These are phyloP conservation scores for Meteorus sp. DNA, from an alignment of 1,140 invertebrate genomes.

Conservation along the genomic window DNA sequence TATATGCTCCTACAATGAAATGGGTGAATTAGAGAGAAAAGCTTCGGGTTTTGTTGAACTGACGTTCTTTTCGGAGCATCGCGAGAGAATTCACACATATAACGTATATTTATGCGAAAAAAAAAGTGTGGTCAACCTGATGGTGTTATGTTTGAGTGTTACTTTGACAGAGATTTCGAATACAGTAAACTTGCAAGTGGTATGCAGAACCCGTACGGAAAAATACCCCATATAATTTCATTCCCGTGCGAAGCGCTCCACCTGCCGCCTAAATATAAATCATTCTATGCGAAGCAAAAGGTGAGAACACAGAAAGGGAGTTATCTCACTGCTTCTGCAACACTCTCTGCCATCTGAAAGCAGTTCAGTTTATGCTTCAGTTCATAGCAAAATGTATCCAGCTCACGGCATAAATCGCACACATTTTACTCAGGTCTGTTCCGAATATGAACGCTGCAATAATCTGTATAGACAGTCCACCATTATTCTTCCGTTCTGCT, in stretches of 20 bases:
- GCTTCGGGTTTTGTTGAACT: conserved; percentile 2
- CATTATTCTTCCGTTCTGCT: too few relatives aligned
- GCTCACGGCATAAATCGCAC: background rate
- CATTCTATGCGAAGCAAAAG: background rate
- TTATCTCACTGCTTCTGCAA: conserved; percentile 5
- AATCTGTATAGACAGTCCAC: too few relatives aligned
- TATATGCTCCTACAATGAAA: background rate
- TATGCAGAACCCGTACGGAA: background rate
- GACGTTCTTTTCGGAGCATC: background rate
- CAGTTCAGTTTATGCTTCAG: conserved; percentile 3
- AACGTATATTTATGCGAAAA: background rate
- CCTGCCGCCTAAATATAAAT: background rate
- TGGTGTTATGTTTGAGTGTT: conserved; percentile 2
- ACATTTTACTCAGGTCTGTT: background rate
- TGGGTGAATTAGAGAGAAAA: background rate
- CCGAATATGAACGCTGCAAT: background rate
- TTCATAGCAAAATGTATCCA: conserved; percentile 11
- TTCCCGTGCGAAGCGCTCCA: conserved; percentile 14
- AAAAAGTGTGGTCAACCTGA: background rate
- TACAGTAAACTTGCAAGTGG: background rate
- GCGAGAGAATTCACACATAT: conserved; percentile 11
- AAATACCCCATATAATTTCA: conserved; percentile 1
- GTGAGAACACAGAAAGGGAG: conserved; percentile 2
- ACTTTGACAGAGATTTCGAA: conserved; percentile 10
- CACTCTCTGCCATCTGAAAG: background rate